Evolutionary conservation across 2,888 invertebrate genomes (phyloP), one percentile per base, ranked within the genome.

Genomic region (Heliconius cydno): DNA sequence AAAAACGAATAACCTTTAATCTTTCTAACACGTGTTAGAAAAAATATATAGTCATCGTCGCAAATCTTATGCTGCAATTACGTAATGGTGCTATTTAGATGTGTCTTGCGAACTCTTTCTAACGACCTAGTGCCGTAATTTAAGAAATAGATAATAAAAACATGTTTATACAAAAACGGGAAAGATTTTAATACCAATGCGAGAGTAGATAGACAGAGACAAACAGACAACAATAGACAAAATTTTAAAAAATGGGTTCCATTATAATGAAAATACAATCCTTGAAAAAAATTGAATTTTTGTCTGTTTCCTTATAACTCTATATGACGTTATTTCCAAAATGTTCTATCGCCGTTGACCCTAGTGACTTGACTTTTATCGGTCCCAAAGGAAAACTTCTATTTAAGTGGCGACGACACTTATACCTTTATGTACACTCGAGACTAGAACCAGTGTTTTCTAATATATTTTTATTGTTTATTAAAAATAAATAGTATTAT

Each of bases 331-430:
- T 46, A 22, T 67, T 67, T 67, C 4, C 30, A 34, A 67, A 67
- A 10, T 34, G 67, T 22, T n/a, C 22, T 34, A 30, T 65, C 22
- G 34, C 34, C 6, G 19, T 67, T 22, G 34, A 67, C 68, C 38
- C 68, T n/a, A 38, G 38, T 15, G 22, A 19, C 34, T 67, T 67
- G 38, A n/a, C 68, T 38, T 41, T 38, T 68, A 68, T 68, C 68
- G n/a, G n/a, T 4, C 67, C 68, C 68, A 38, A 13, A n/a, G 68
- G 68, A 38, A 68, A 68, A 38, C 68, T n/a, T 38, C 38, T 25
- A 38, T 68, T 68, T n/a, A 68, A 68, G 68, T 38, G 38, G 38
- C 38, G 38, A 68, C 38, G 13, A 68, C 38, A 68, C 38, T 38
- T 68, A 63, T 68, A 68, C n/a, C n/a, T 38, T 9, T n/a, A 38